Base-by-base conservation (phyloP, 2,888 invertebrate species). In the Elegia similella region DNA sequence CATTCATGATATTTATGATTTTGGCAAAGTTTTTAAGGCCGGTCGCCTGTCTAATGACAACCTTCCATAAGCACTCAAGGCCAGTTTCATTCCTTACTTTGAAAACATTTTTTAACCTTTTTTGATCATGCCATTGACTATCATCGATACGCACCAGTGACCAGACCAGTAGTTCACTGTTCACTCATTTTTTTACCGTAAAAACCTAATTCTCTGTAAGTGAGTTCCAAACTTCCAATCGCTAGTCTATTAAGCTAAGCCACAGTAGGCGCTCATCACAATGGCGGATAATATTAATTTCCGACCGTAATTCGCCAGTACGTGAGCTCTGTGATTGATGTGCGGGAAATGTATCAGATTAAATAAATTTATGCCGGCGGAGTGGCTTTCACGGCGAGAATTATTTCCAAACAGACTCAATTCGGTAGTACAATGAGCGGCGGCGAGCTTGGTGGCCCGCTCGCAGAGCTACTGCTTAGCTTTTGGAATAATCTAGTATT, bases 391-490 rank as follows among this genome's bases (percentile, higher is more conserved):
- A 82, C 79, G 78, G 77, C 76, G 73, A 80, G 80, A 80, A 76
- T 78, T 75, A 76, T 76, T 77, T 80, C 80, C 73, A 84, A 77
- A 76, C 74, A 69, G 76, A 83, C 75, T 82, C 84, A 86, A 84
- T 87, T 86, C 84, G 80, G 85, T 81, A 83, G 85, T 82, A 84
- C 82, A 85, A 84, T 82, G 72, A 73, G 71, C 63, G 61, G 70
- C 69, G 67, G 66, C 75, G 67, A 70, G 68, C 69, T 69, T 69
- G 75, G 78, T 78, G 78, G 76, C 67, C 76, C 56, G 47, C 54
- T 52, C 16, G 29, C 44, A 8, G 17, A 52, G 42, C 38, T 48
- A 38, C 44, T 13, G 32, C 32, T 34, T 23, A 29, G 7, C 16
- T n/a, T 32, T 32, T 50, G 7, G 16, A 46, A 42, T 46, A 29